Base-by-base conservation (phyloP, 2,888 invertebrate genomes). In the Mechanitis messenoides region DNA sequence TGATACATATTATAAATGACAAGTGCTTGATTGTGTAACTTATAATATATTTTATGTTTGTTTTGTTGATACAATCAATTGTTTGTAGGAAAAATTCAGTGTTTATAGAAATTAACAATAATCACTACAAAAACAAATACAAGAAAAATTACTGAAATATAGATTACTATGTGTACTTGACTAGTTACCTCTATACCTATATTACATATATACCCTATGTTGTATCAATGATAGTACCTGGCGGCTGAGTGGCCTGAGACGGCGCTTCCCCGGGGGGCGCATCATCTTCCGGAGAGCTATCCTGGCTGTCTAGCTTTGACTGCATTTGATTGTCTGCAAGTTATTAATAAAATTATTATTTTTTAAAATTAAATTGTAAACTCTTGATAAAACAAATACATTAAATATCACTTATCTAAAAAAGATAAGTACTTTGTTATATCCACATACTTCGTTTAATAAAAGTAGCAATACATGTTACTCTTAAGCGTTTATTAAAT, bases 201-300 rank as follows among this genome's bases (percentile, higher is more conserved):
- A 9, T 11, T 1, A 3, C 42, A 9, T 9, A 3, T 35, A 35
- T 35, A 35, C 42, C 9, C 42, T 42, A 7, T 6, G 42, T 6
- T 58, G 50, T 33, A 57, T 57, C 35, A 46, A 33, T 28, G 33
- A 35, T 60, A 42, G 45, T 28, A 57, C 45, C 58, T 46, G 33
- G 56, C 3, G 59, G 53, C 31, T 31, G 54, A 2, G 38, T 33
- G 1, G 58, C 55, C 45, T 55, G 28, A n/a, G 46, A 11, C n/a
- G 38, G 53, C 1, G 11, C 53, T 38, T 84, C 86, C 0, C 85
- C 86, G 0, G 84, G 85, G 0, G 86, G 85, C 46, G 79, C 68
- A 0, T 86, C 85, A 33, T 85, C 84, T 3, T 82, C 81, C 0
- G 60, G 53, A 0, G 72, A 71, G 3, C 68, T 73, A 3, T 63